These are phyloP conservation scores for Physella acuta DNA, from an alignment of 1,140 invertebrate species.

Conservation along the genomic window DNA sequence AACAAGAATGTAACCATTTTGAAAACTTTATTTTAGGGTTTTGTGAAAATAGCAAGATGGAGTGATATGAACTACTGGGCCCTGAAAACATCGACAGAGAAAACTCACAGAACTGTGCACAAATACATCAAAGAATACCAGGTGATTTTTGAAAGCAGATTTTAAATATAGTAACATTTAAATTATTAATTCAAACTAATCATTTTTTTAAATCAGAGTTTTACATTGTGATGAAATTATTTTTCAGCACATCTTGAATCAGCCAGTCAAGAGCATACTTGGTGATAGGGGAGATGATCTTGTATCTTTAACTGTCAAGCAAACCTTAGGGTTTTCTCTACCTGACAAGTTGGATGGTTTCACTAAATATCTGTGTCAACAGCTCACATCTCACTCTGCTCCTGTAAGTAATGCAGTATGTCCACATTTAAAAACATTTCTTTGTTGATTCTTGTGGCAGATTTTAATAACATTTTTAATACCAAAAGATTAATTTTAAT, in stretches of 20 bases:
- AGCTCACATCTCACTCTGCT: no score
- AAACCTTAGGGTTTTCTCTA: conserved; percentile 12
- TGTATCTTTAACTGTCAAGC: conserved; percentile 18
- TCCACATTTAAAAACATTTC: no score
- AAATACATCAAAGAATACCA: conserved; percentile 84
- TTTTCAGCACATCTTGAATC: conserved; percentile 62
- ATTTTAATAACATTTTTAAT: no score
- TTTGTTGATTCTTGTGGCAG: no score
- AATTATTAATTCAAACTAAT: background rate
- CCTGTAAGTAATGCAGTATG: no score
- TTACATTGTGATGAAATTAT: conserved; percentile 1
- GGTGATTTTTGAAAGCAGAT: conserved; percentile 46
- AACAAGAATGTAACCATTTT: no score
- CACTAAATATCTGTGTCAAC: no score
- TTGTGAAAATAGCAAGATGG: conserved; percentile 94
- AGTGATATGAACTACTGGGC: conserved; percentile 93
- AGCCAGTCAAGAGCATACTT: conserved; percentile 59
- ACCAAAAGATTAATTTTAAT: no score
- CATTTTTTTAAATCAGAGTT: background rate
- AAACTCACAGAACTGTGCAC: conserved; percentile 82
- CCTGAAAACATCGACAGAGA: conserved; percentile 82
- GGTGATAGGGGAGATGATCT: conserved; percentile 34
- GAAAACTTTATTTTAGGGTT: conserved; percentile 69
- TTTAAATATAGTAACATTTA: no score
- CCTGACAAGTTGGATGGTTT: conserved; percentile 8